A percentile compares a stretch with the other conserved stretches of the same genome.
Evolutionary conservation across 2,113 vertebrate genomes (phyloP).

Genomic region (Sterna hirundo): DNA sequence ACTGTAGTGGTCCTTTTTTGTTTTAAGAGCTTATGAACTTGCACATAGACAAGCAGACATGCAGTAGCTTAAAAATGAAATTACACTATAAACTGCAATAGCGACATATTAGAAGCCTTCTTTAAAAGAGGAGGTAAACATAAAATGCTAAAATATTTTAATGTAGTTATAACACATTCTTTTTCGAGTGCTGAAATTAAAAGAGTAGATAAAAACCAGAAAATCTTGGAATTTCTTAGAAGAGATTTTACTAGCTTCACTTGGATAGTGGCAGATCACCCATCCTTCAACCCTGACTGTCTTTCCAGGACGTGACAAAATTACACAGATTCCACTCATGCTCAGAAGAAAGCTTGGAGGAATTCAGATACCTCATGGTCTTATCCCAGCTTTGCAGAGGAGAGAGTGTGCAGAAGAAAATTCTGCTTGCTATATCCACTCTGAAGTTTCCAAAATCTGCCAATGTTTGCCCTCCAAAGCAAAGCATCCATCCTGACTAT

Average conservation of each 20-base stretch:
- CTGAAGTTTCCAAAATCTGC: not conserved
- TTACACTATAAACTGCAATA: not conserved
- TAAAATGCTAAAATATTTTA: not conserved
- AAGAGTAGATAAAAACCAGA: not conserved
- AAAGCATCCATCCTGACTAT: not conserved
- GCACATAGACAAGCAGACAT: not conserved
- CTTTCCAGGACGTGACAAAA: not conserved
- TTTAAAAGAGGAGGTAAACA: not conserved
- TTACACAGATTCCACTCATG: not conserved
- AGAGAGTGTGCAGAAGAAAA: not conserved
- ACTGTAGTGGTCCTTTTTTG: not conserved
- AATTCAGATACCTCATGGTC: not conserved
- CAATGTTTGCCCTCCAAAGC: not conserved
- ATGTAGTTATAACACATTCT: not conserved
- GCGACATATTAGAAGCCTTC: not conserved
- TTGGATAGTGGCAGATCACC: not conserved
- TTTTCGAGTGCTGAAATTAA: not conserved
- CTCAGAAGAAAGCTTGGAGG: not conserved
- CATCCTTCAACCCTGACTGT: not conserved
- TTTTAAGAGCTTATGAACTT: not conserved
- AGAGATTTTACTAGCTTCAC: not conserved
- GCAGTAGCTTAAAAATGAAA: not conserved
- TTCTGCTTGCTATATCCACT: not conserved
- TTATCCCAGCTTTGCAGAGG: not conserved
- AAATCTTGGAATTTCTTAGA: not conserved